Evolutionary conservation across 2,113 vertebrate species (phyloP), one percentile per base, ranked within the genome.

Genomic region (Picathartes gymnocephalus): DNA sequence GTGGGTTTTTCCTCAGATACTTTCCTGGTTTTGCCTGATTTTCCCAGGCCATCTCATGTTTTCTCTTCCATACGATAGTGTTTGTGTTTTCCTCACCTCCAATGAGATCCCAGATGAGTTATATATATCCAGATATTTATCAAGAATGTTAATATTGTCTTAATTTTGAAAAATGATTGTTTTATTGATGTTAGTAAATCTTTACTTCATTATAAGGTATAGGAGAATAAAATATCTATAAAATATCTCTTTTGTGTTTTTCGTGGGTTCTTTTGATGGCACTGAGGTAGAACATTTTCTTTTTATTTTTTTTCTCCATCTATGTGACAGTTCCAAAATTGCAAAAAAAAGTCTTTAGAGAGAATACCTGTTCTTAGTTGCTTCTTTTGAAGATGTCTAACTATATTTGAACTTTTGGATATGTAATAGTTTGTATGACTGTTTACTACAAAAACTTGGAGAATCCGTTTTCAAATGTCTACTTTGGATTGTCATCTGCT

Each of bases 201-300:
- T 61, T 79, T 71, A 53, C 14, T 44, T 86, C 6, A n/a, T 33
- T 65, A 4, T 51, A 78, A 39, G 6, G 20, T 47, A 44, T 22
- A 60, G 13, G 11, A 62, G 18, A 71, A 39, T 45, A 69, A 71
- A n/a, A 27, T 31, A 31, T 4, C 4, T 14, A 39, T 45, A 69
- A 71, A n/a, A 27, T 31, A 31, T 4, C 4, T 14, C 8, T 9
- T 22, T 44, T 7, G 7, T 40, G 42, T 44, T 64, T 25, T 17
- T 33, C 0, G 24, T 42, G 21, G 9, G 21, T 31, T 30, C 10
- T 81, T 47, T 54, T 4, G 0, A 19, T 81, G 39, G 6, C 5
- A 24, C 12, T 65, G 40, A 61, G 15, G 10, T 48, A 66, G n/a
- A 56, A 48, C 48, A 84, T 73, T 47, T 19, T 2, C 8, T 45